Conservation (phyloP, 2,888 invertebrate species). For the Apodemia zela region DNA sequence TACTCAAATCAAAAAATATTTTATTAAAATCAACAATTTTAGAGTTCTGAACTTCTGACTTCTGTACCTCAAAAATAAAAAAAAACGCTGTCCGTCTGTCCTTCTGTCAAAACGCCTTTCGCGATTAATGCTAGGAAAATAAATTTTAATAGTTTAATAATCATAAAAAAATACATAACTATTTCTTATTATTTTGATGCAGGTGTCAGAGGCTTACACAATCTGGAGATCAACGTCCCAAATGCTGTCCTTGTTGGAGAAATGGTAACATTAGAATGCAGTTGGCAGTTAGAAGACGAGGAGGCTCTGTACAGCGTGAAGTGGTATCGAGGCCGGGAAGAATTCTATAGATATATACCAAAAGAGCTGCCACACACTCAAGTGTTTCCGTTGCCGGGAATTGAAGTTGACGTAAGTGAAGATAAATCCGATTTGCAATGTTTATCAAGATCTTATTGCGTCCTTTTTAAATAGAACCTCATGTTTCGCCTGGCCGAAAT, state of each 20-base stretch:
- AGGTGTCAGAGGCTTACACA: constrained; percentile 83
- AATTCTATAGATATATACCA: constrained; percentile 90
- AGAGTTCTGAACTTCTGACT: no score
- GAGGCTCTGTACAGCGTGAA: constrained; percentile 89
- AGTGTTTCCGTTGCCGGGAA: constrained; percentile 85
- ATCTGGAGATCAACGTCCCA: constrained; percentile 86
- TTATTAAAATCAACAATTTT: no score
- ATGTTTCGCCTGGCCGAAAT: not conserved
- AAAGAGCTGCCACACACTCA: constrained; percentile 88
- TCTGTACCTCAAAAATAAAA: no score
- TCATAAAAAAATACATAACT: no score
- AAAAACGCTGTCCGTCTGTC: no score
- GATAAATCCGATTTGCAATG: not conserved
- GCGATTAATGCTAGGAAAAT: no score
- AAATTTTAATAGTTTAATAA: no score
- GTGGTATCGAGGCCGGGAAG: constrained; percentile 88
- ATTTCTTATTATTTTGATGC: constrained; percentile 25
- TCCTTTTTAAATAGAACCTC: not conserved
- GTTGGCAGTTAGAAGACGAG: constrained; percentile 85
- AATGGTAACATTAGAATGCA: constrained; percentile 87
- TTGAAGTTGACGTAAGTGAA: constrained; percentile 87
- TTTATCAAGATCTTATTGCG: not conserved
- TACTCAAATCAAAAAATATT: no score
- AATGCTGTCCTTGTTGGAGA: constrained; percentile 85
- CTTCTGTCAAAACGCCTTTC: no score